Evolutionary conservation across 2,888 invertebrate species (phyloP).

Genomic region (Brachycybe producta): DNA sequence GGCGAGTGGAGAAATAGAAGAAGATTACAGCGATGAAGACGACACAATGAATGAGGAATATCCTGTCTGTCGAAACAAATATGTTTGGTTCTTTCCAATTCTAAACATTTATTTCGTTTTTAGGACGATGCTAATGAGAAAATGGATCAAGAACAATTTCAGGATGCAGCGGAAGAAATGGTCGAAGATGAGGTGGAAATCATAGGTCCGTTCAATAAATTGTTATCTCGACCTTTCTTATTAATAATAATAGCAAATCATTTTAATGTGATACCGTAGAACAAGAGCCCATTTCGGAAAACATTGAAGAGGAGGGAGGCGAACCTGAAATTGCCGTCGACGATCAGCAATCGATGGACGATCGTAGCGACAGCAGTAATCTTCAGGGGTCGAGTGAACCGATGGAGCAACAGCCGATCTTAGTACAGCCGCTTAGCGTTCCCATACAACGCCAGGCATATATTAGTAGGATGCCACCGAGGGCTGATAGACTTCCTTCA

Average conservation of each 20-base stretch:
- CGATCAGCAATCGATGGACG: no score
- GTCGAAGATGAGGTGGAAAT: conserved; percentile 20
- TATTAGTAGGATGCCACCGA: conserved; percentile 4
- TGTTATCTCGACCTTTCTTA: conserved; percentile 5
- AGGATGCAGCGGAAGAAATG: conserved; percentile 23
- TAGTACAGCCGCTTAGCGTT: no score
- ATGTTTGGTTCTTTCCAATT: neutral
- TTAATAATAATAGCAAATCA: neutral
- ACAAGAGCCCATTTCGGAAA: neutral
- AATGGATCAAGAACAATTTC: conserved; percentile 23
- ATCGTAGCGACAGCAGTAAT: conserved; percentile 22
- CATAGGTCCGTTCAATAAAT: conserved; percentile 8
- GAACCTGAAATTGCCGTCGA: no score
- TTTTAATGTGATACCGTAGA: neutral
- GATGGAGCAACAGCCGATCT: no score
- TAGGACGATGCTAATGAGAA: conserved; percentile 2
- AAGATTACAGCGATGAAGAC: no score
- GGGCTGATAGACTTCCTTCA: conserved; percentile 18
- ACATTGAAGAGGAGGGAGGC: neutral
- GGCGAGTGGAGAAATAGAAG: conserved; percentile 40
- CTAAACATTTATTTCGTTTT: conserved; percentile 1
- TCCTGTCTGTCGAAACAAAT: no score
- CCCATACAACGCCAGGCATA: neutral
- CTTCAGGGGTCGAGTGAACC: conserved; percentile 23
- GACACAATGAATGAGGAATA: no score